Percentiles rank a stretch among this genome's conserved stretches.
These are phyloP conservation scores for Amphipoea oculea DNA, from an alignment of 2,888 invertebrate genomes.

Conservation along the genomic window DNA sequence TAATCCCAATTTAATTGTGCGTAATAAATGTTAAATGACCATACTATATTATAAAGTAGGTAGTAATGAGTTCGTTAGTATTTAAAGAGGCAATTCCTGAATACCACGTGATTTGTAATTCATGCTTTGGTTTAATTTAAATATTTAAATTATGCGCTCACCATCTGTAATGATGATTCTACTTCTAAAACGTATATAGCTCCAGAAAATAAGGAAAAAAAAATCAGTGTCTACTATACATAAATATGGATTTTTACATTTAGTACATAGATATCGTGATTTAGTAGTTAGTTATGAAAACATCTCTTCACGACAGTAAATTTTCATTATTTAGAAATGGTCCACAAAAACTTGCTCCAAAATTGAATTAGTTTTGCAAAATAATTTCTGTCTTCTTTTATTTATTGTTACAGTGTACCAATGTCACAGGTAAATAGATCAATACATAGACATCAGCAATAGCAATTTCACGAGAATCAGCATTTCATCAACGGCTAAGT, in stretches of 20 bases:
- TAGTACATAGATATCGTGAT: too few relatives aligned
- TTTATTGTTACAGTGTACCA: conserved; percentile 2
- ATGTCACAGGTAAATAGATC: conserved; percentile 32
- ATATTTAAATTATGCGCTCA: neutral
- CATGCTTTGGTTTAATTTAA: neutral
- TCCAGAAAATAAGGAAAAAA: neutral
- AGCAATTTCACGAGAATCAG: conserved; percentile 26
- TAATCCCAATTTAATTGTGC: conserved; percentile 11
- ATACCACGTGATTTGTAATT: neutral
- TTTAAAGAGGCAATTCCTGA: conserved; percentile 16
- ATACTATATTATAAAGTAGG: conserved; percentile 11
- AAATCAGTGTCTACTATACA: neutral
- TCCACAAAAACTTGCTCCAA: neutral
- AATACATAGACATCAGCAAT: conserved; percentile 15
- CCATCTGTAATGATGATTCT: neutral
- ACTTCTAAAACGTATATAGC: neutral
- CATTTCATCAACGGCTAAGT: conserved; percentile 34
- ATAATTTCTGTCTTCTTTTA: neutral
- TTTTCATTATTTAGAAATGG: neutral
- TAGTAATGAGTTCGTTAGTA: conserved; percentile 34
- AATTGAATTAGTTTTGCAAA: conserved; percentile 7
- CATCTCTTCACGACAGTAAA: neutral
- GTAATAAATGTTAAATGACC: conserved; percentile 3
- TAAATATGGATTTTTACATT: neutral
- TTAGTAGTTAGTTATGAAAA: neutral